phyloP scores from a whole-genome alignment of 1,140 invertebrate genomes.

The Macrobrachium rosenbergii region DNA sequence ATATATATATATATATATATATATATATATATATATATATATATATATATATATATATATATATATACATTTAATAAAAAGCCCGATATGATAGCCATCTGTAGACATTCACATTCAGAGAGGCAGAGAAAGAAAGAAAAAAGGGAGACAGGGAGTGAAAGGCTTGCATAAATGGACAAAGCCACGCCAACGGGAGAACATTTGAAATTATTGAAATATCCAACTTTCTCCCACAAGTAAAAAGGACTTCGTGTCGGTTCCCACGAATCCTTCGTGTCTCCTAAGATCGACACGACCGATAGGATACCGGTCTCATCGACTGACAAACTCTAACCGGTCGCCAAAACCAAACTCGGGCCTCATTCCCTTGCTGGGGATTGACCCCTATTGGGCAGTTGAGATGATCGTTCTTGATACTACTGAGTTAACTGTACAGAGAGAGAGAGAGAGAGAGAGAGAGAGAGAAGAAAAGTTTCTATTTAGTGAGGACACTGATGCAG shows the following conservation, averaged over 20 bases:
- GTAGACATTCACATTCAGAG: not conserved
- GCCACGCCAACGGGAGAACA: no score
- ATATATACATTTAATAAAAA: conserved; percentile 3
- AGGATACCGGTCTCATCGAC: no score
- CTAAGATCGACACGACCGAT: no score
- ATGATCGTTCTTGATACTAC: not conserved
- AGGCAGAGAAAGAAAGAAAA: not conserved
- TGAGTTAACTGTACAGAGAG: not conserved
- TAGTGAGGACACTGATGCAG: not conserved
- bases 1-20: conserved; percentile 13
- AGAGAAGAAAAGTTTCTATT: not conserved
- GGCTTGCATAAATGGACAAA: no score
- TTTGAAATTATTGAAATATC: no score
- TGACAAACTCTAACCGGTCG: no score
- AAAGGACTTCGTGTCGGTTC: no score
- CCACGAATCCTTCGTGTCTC: no score
- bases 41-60: not conserved
- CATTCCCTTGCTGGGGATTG: no score
- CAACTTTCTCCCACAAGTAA: no score
- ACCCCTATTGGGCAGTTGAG: not conserved
- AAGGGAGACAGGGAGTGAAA: no score
- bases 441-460: conserved; percentile 14
- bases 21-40: not conserved
- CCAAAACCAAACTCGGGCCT: no score
- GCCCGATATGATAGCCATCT: not conserved